Evolutionary conservation across 2,113 vertebrate species (phyloP), one percentile per base, ranked within the genome.

Genomic region (Gadus chalcogrammus): DNA sequence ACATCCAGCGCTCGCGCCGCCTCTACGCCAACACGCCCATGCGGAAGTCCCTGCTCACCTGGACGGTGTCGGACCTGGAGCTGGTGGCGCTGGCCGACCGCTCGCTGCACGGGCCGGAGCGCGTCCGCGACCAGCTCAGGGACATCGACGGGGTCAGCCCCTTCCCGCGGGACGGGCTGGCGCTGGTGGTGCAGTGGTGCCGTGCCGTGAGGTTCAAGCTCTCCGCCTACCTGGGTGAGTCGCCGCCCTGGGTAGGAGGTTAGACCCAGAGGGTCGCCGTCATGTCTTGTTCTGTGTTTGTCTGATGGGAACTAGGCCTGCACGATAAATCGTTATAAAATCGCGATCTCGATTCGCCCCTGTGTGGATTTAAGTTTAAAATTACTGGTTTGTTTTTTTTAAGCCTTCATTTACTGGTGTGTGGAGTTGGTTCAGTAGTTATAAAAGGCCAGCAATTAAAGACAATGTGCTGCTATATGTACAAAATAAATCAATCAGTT

Each of bases 11-110:
- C 22, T 98, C 97, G 0, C 92, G 92, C 9, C 95, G 96, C 52
- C 95, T 99, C 77, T 98, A 99, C 0, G 87, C 93, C 86, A 98
- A 96, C 91, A 99, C 96, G 0, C 97, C 97, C 67, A 99, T 98
- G 96, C 90, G 97, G 73, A 94, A 95, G 71, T 95, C 97, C 0
- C 88, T 99, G 70, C 91, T 99, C 72, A 98, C 96, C 52, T 99
- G 97, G 97, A 96, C 93, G 0, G 71, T 97, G 81, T 82, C 93
- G 0, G 93, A 94, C 27, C 79, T 99, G 59, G 96, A 98, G 78
- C 79, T 98, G 3, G 93, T 93, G 5, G 93, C 84, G 17, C 85
- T 98, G 88, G 95, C 96, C 0, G 95, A 98, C 8, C 88, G 93
- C 62, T 93, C 93, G 8, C 93, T 98, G 73, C 93, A 98, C 0